Base-by-base conservation (phyloP, 2,113 vertebrate genomes). In the Nothobranchius furzeri region DNA sequence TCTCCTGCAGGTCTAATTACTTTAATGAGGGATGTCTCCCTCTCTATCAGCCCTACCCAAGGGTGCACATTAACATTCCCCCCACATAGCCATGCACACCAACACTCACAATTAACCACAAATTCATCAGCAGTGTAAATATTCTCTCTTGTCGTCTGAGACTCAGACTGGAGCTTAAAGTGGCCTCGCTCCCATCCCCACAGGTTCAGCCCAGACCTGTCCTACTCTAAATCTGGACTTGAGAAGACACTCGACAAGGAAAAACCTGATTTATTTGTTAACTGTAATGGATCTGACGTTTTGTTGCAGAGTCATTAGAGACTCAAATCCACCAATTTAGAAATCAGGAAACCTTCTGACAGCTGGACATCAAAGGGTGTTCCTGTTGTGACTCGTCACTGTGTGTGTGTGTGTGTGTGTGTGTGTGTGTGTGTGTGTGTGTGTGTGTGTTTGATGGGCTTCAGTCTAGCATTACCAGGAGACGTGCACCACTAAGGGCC, bases 1-100 rank as follows among this genome's bases (percentile, higher is more conserved):
- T 86, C 78, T 88, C 86, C 83, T 89, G 72, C 85, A 89, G 90
- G 84, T 91, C 73, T 91, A 91, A 91, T 92, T 92, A 91, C 87
- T 85, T 85, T 87, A 90, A 90, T 90, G 80, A 91, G 87, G 68
- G 69, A 85, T 76, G 71, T 81, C 78, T 90, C 78, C 78, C 79
- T 84, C 78, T 73, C 76, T 81, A 79, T 84, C 82, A 82, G 73
- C 55, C 64, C 64, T 63, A 89, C 89, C 89, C 85, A 76, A 85
- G 85, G 87, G 86, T 84, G 48, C 79, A 70, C 77, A 90, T 88
- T 86, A 86, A 84, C 78, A 85, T 86, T 87, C 87, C 76, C 83
- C 74, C 75, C 79, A 86, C 84, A 90, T 86, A 79, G 58, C 65
- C 60, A 78, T 82, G 77, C 85, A 82, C 72, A 80, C 66, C 74